These are phyloP conservation scores for Caerostris darwini DNA, from an alignment of 1,140 invertebrate genomes.

Conservation along the genomic window DNA sequence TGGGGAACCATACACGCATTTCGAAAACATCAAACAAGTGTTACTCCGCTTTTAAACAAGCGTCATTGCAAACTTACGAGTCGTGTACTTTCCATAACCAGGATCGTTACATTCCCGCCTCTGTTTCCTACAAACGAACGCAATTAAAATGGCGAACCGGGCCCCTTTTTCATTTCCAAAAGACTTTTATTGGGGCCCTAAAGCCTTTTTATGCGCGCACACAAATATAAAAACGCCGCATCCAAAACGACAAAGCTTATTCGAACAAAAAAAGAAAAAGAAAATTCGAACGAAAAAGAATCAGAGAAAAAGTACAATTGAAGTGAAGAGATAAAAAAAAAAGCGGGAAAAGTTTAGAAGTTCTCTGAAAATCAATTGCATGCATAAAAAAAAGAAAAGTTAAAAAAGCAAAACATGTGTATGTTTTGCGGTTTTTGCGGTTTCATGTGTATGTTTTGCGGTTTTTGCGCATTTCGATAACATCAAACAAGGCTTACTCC, in stretches of 20 bases:
- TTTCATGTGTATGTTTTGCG: no score
- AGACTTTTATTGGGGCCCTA: conserved; percentile 4
- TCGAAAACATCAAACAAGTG: not conserved
- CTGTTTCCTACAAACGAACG: not conserved
- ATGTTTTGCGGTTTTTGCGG: no score
- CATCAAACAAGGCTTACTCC: no score
- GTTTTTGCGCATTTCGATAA: not conserved
- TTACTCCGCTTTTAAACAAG: not conserved
- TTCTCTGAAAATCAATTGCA: conserved; percentile 45
- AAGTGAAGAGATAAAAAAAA: not conserved
- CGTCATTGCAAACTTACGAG: not conserved
- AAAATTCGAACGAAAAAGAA: not conserved
- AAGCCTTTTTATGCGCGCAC: not conserved
- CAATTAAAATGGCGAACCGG: not conserved
- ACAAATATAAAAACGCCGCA: not conserved
- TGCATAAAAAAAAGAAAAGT: no score
- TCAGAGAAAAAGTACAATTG: not conserved
- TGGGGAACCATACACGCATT: not conserved
- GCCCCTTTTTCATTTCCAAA: not conserved
- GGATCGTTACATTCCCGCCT: not conserved
- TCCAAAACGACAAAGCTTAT: conserved; percentile 37
- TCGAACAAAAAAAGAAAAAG: conserved; percentile 14
- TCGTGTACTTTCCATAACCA: not conserved
- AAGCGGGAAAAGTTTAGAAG: conserved; percentile 15
- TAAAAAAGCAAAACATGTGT: no score